These are phyloP conservation scores for Drosophila recens DNA, from an alignment of 2,888 invertebrate species.

Conservation along the genomic window DNA sequence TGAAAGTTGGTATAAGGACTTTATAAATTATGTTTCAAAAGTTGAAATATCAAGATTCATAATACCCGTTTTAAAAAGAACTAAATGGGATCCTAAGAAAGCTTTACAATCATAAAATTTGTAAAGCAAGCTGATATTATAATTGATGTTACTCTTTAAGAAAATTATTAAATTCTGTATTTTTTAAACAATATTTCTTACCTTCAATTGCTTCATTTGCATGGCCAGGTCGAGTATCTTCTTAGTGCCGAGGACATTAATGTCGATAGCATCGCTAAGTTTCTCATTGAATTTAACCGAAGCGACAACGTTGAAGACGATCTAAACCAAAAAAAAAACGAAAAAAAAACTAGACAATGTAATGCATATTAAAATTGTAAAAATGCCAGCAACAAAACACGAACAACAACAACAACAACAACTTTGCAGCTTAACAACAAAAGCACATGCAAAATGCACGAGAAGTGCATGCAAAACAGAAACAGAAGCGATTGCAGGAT, in stretches of 20 bases:
- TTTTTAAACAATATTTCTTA: constrained; percentile 43
- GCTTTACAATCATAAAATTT: neutral
- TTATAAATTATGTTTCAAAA: neutral
- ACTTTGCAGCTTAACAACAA: constrained; percentile 26
- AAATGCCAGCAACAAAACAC: constrained; percentile 24
- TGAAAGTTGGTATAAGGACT: neutral
- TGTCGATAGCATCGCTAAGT: constrained; percentile 85
- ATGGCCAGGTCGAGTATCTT: constrained; percentile 85
- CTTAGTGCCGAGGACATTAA: constrained; percentile 85
- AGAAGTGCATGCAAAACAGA: constrained; percentile 75
- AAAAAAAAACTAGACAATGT: constrained; percentile 26
- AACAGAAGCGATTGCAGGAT: constrained; percentile 59
- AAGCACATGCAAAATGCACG: constrained; percentile 72
- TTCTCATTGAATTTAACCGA: constrained; percentile 86
- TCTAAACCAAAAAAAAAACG: constrained; percentile 65
- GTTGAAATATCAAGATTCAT: neutral
- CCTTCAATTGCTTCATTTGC: constrained; percentile 85
- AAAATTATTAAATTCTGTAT: too few species aligned
- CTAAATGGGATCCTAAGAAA: too few species aligned
- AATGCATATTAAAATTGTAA: constrained; percentile 67
- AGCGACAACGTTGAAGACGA: constrained; percentile 86
- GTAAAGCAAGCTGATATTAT: neutral
- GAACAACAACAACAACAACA: constrained; percentile 26
- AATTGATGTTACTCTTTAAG: too few species aligned
- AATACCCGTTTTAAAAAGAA: neutral